Percentiles rank a stretch among this genome's conserved stretches.
These are phyloP conservation scores for Apolygus lucorum DNA, from an alignment of 1,140 invertebrate genomes.

Conservation along the genomic window DNA sequence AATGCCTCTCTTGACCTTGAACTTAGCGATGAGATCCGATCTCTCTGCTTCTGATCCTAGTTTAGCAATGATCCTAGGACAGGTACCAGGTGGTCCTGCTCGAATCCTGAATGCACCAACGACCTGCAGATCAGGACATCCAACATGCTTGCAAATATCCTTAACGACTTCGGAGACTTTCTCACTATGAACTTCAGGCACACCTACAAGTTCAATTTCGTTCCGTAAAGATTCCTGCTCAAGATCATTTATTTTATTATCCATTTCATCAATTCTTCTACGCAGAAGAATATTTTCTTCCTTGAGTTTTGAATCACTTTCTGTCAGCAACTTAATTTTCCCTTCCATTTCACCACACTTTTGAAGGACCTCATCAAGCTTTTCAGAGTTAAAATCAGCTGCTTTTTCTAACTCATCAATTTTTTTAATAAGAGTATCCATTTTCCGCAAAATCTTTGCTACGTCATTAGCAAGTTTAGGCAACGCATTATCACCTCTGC, in stretches of 20 bases:
- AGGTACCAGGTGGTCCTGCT: neutral
- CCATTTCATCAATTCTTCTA: neutral
- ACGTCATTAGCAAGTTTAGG: neutral
- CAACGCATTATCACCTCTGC: neutral
- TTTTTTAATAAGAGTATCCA: neutral
- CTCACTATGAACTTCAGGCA: neutral
- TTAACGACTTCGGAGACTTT: neutral
- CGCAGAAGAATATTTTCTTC: neutral
- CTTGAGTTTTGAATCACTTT: neutral
- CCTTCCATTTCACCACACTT: neutral
- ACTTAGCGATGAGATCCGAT: neutral
- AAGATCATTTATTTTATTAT: neutral
- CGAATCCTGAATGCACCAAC: neutral
- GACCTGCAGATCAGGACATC: neutral
- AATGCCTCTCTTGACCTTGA: neutral
- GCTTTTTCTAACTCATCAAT: neutral
- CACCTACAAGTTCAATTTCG: neutral
- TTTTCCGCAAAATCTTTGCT: neutral
- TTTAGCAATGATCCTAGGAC: neutral
- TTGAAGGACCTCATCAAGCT: neutral
- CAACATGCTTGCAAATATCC: neutral
- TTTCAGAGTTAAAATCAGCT: neutral
- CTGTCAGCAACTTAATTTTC: neutral
- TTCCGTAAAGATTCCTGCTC: neutral
- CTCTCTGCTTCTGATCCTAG: neutral